Base-by-base conservation (phyloP, 2,797 vertebrate genomes). In the Anguilla megastoma region DNA sequence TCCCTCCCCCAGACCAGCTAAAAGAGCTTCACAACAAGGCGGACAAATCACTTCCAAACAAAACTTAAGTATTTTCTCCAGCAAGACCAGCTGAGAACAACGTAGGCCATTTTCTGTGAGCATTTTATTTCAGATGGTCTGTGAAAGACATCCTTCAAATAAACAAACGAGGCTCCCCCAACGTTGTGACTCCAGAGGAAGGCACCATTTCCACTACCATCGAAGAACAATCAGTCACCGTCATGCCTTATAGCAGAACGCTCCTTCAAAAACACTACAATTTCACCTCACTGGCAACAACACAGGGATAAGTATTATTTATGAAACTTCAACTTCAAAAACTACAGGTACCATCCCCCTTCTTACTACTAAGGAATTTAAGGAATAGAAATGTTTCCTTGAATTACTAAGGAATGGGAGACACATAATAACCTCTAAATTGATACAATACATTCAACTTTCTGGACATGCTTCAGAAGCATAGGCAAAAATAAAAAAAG, bases 361-460 rank as follows among this genome's bases (percentile, higher is more conserved):
- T 87, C 92, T 90, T 74, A 69, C 88, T 89, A 87, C 71, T 88
- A 86, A 5, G 63, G 58, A 54, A 18, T 8, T 4, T 16, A 48
- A 12, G n/a, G 33, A 54, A 76, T 6, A 85, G n/a, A 84, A 84
- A 85, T 60, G 9, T 56, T 18, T 69, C 52, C 50, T 8, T 86
- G 21, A 41, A 50, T 45, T 79, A 45, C 16, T 45, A 36, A 45
- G 1, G 74, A 18, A 79, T 41, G 16, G 33, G 33, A 21, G 3
- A 36, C 36, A 21, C 18, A 21, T 2, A 79, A 79, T 16, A 86
- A 56, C 33, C 85, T 69, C 60, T 86, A 48, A 76, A 30, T 52
- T 52, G 8, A 86, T 30, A 86, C 45, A 45, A 30, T 86, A 36
- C 27, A 52, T 21, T 76, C 2, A 63, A 63, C 18, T 63, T 66